Percentiles rank a stretch among this genome's conserved stretches.
phyloP scores from a whole-genome alignment of 2,113 vertebrate species.

The Holacanthus passer region DNA sequence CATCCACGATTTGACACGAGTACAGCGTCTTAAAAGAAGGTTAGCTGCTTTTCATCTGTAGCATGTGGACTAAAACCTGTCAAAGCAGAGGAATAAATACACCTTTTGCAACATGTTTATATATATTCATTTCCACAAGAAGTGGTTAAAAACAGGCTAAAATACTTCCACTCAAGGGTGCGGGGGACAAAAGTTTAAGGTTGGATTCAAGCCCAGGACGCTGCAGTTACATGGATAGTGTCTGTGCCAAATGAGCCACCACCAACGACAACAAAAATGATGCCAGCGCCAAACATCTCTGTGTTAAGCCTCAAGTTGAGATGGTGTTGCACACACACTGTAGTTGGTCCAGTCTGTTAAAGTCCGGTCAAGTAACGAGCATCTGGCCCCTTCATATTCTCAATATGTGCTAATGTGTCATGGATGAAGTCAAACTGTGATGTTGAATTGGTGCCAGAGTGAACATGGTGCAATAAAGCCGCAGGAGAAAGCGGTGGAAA shows the following conservation, averaged over 20 bases:
- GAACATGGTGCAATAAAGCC: slow-evolving; percentile 28
- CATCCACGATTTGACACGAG: not conserved
- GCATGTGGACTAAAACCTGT: not conserved
- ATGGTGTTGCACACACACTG: not conserved
- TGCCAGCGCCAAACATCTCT: slow-evolving; percentile 13
- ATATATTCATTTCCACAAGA: not conserved
- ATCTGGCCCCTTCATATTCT: slow-evolving; percentile 13
- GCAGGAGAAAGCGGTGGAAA: not conserved
- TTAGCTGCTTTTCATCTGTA: not conserved
- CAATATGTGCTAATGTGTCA: slow-evolving; percentile 26
- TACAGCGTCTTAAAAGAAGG: not conserved
- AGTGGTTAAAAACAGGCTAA: slow-evolving; percentile 3
- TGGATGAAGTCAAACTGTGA: slow-evolving; percentile 15
- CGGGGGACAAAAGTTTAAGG: not conserved
- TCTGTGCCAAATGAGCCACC: slow-evolving; percentile 24
- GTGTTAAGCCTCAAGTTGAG: not conserved
- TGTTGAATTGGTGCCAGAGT: not conserved
- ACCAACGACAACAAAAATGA: slow-evolving; percentile 5
- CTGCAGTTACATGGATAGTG: slow-evolving; percentile 6
- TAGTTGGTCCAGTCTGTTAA: slow-evolving; percentile 2
- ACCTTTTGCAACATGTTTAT: not conserved
- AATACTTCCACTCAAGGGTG: not conserved
- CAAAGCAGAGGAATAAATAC: not conserved
- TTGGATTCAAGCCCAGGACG: slow-evolving; percentile 20
- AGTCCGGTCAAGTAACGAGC: not conserved